Evolutionary conservation across 2,888 invertebrate genomes (phyloP), one percentile per base, ranked within the genome.

Genomic region (Eristalis arbustorum): DNA sequence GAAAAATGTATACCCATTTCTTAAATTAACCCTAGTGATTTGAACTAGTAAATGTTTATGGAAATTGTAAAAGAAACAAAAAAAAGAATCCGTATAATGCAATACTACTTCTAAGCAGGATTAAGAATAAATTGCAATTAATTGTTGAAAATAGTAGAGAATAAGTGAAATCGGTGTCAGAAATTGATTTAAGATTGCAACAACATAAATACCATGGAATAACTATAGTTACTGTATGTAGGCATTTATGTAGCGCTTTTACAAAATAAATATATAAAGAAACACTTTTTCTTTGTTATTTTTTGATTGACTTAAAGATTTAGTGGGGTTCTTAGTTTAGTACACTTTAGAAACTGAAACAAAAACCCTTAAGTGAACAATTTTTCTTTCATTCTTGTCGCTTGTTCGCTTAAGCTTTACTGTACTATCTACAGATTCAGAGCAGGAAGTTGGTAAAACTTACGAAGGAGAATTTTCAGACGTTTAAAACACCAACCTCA

Each of bases 161-260:
- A 57, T 72, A 61, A 75, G 49, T 74, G 22, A 66, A 74, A 74
- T 85, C 62, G 37, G 61, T 82, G 87, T 82, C 62, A 71, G 71
- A 82, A 71, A 82, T 74, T 72, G 67, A 37, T 75, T 78, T 71
- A 75, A 63, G 63, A 85, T 64, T 67, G 56, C 42, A 66, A 42
- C 18, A 82, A 34, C n/a, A 74, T 73, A 78, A 69, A 66, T 57
- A 78, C 72, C 66, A 77, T 78, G 72, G 82, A 75, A 78, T 74
- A 82, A 71, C 40, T 78, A 61, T 74, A 74, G 75, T 87, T 79
- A 81, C 64, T 82, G 83, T 83, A 83, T 83, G 87, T 87, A 87
- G 87, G 61, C 83, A 78, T 83, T 79, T 71, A 75, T 87, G 87
- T 83, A 87, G 87, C 83, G 87, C 87, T 87, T 87, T 87, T 87